Evolutionary conservation across 2,888 invertebrate genomes (phyloP).

Genomic region (Cotesia congregata): DNA sequence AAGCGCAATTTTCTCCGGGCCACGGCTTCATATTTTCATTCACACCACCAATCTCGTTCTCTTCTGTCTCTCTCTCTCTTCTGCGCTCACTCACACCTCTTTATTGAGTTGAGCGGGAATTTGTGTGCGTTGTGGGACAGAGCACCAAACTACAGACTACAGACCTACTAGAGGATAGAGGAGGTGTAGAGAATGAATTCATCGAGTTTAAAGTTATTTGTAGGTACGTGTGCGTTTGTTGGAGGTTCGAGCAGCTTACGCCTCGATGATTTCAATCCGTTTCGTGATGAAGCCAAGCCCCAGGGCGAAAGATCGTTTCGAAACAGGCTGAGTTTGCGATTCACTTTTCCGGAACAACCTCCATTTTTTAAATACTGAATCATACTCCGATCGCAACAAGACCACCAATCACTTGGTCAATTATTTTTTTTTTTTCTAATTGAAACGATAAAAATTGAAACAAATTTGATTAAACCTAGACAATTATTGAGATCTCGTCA

Average conservation of each 20-base stretch:
- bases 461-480: too few species aligned
- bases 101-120: neutral
- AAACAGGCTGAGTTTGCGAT: conserved; percentile 36
- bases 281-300: conserved; percentile 47
- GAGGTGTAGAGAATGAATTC: conserved; percentile 19
- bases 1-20: conserved; percentile 57
- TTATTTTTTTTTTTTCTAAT: too few species aligned
- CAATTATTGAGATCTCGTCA: too few species aligned
- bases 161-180: neutral
- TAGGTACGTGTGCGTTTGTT: conserved; percentile 43
- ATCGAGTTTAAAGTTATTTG: conserved; percentile 24
- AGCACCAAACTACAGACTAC: too few species aligned
- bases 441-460: too few species aligned
- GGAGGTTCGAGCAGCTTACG: conserved; percentile 42
- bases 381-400: neutral
- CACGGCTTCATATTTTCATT: conserved; percentile 44
- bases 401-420: neutral
- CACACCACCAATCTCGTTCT: conserved; percentile 36
- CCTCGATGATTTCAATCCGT: conserved; percentile 56
- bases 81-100: conserved; percentile 17
- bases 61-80: conserved; percentile 23
- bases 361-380: too few species aligned
- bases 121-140: too few species aligned
- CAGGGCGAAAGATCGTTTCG: conserved; percentile 31
- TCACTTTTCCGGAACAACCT: conserved; percentile 27